Evolutionary conservation across 2,113 vertebrate species (phyloP), one percentile per base, ranked within the genome.

Genomic region (Meleagris gallopavo): DNA sequence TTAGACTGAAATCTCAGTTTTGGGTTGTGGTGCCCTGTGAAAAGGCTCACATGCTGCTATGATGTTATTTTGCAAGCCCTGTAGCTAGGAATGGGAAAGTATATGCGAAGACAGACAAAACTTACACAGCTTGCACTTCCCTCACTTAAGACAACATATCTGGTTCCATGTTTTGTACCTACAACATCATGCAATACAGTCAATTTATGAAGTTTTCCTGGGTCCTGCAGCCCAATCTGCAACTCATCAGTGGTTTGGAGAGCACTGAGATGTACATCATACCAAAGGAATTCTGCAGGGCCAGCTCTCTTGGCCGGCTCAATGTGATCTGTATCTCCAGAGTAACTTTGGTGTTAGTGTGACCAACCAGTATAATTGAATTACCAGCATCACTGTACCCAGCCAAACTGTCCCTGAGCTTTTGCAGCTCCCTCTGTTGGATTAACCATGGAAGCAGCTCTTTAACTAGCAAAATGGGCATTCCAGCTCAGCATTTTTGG

Each of bases 201-300:
- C 6, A 61, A 72, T 95, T 86, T 71, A 78, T 43, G 58, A 90
- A 78, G 79, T 78, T 95, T 89, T 91, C 88, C 93, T 67, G 38
- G 83, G 73, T 94, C 85, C 88, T 88, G 85, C 85, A 67, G 89
- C 75, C 65, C 87, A 80, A 89, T 62, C 79, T 0, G 1, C 87
- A 83, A 95, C 69, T 94, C 91, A 93, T 88, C 65, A 46, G 73
- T 0, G 0, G 40, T 84, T 86, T 83, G 85, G 88, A 91, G 83
- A 67, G 79, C 86, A 30, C 19, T 24, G 86, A 88, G 73, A 61
- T 43, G 83, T 91, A 84, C 90, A 88, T 96, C 90, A 94, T 86
- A 96, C 88, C 88, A 94, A 90, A 97, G 80, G 96, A 97, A 97
- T 95, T 94, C 90, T 94, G 93, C 94, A 83, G 85, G 89, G 89